These are phyloP conservation scores for Cyanistes caeruleus DNA, from an alignment of 2,113 vertebrate genomes.

Conservation along the genomic window DNA sequence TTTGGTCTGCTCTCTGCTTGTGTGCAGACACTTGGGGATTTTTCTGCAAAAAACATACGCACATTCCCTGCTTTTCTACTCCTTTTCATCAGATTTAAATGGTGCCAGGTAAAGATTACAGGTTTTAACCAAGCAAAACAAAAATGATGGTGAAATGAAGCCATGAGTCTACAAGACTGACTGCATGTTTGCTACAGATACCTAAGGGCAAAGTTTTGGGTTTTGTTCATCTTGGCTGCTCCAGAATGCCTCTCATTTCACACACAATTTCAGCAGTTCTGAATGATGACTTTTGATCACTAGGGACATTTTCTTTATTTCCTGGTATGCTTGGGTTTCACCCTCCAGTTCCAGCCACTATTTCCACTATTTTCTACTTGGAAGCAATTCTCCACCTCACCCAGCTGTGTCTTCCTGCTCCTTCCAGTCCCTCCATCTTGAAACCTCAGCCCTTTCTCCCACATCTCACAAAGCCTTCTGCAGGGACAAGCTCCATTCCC, in stretches of 20 bases:
- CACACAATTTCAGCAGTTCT: background rate
- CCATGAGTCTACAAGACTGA: accelerated
- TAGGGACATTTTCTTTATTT: background rate
- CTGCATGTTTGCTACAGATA: background rate
- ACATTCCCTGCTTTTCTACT: background rate
- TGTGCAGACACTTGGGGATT: background rate
- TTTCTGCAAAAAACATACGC: background rate
- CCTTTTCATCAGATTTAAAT: background rate
- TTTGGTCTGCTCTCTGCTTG: background rate
- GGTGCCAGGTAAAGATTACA: conserved; percentile 1
- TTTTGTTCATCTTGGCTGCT: background rate
- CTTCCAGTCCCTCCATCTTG: background rate
- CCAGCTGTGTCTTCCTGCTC: background rate
- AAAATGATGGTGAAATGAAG: background rate
- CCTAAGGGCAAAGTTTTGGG: background rate
- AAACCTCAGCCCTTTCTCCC: background rate
- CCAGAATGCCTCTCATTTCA: background rate
- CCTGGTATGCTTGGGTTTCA: background rate
- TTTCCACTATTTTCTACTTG: background rate
- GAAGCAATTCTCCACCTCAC: background rate
- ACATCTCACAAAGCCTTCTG: accelerated
- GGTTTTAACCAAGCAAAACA: background rate
- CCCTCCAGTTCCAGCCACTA: background rate
- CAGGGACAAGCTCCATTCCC: background rate
- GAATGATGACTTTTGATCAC: background rate